Base-by-base conservation (phyloP, 2,797 vertebrate species). In the Thalassophryne amazonica region DNA sequence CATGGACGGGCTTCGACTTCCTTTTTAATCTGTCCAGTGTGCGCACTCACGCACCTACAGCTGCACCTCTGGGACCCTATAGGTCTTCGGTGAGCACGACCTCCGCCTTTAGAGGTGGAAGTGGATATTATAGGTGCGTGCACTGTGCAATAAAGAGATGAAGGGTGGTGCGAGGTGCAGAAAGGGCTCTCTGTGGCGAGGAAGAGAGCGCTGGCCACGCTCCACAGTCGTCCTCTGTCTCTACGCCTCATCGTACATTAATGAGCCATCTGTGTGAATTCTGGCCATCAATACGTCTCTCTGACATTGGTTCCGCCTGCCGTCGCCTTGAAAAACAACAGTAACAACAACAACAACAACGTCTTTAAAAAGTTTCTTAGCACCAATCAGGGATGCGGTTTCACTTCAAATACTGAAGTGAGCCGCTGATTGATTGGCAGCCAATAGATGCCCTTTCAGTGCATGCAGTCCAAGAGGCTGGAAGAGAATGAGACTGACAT, bases 141-240 rank as follows among this genome's bases (percentile, higher is more conserved):
- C 62, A 23, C 40, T 37, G 29, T 38, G 71, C 68, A 80, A 83
- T 86, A 80, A 83, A 83, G 83, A 80, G 61, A 78, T 69, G 48
- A 80, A 83, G 71, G 71, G 59, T 78, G 76, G 35, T 62, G 48
- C 12, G 11, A 38, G 56, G 47, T 48, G 68, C 24, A 88, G 84
- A 90, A 90, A 88, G 85, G 78, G 28, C 56, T 47, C 85, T 89
- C 86, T 91, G 84, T 91, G 74, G 71, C 18, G 38, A 66, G 67
- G 75, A 85, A 69, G 65, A 66, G 64, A 69, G 81, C 1, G 38
- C 68, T 76, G 80, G 77, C 80, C 57, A 40, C 6, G 29, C 67
- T 86, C 76, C 86, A 91, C 89, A 92, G 86, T 80, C 77, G 70
- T 76, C 60, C 76, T 89, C 85, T 91, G 86, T 90, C 79, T 75